Conservation (phyloP, 2,888 invertebrate species). For the Cataglyphis altisquamis region DNA sequence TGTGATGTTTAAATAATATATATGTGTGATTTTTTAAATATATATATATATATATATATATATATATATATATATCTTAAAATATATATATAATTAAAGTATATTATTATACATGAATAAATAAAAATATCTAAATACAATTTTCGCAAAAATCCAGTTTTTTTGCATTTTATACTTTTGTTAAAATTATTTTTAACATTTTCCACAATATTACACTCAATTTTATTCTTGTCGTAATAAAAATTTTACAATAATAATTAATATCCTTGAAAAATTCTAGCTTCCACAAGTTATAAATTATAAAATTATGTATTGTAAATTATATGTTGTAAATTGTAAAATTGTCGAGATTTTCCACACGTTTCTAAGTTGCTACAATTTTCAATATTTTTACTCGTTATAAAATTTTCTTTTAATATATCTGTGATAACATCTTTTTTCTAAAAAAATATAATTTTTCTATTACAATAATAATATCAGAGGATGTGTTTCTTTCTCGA, state of each 20-base stretch:
- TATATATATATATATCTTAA: neutral
- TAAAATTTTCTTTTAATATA: neutral
- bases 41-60: neutral
- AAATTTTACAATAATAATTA: neutral
- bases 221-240: too few species aligned
- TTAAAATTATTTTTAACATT: slow-evolving; percentile 6
- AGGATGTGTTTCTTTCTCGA: neutral
- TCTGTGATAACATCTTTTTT: neutral
- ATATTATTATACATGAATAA: too few species aligned
- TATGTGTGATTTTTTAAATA: neutral
- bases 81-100: too few species aligned
- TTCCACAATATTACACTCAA: neutral
- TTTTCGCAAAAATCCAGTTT: too few species aligned
- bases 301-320: neutral
- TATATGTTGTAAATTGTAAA: neutral
- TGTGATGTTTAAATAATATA: neutral
- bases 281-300: neutral
- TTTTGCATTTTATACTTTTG: too few species aligned
- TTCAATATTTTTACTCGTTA: neutral
- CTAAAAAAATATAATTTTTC: neutral
- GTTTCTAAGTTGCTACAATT: neutral
- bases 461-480: neutral
- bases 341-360: neutral
- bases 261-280: neutral
- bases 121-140: too few species aligned